Evolutionary conservation across 1,140 invertebrate species (phyloP).

Genomic region (Penaeus vannamei): DNA sequence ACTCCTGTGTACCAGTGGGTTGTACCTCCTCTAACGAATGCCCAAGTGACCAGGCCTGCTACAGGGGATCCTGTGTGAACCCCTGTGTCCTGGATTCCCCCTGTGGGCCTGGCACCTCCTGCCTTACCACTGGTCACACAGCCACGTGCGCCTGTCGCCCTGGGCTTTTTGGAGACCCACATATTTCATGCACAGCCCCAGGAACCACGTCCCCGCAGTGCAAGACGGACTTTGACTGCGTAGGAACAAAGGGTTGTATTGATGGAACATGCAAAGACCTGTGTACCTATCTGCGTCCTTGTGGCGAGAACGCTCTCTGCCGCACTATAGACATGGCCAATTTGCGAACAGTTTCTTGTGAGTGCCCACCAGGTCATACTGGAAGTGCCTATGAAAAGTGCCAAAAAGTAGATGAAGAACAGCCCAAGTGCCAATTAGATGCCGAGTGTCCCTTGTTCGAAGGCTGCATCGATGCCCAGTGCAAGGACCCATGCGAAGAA

Average conservation of each 20-base stretch:
- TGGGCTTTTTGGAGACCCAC: slow-evolving; percentile 84
- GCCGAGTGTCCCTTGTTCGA: slow-evolving; percentile 85
- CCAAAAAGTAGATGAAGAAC: slow-evolving; percentile 70
- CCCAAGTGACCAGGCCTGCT: slow-evolving; percentile 86
- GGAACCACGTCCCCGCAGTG: slow-evolving; percentile 72
- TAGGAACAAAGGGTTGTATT: slow-evolving; percentile 70
- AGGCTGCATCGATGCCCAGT: slow-evolving; percentile 87
- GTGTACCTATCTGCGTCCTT: slow-evolving; percentile 69
- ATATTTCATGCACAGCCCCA: slow-evolving; percentile 79
- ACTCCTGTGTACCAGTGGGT: slow-evolving; percentile 80
- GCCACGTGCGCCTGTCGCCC: slow-evolving; percentile 87
- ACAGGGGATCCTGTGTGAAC: slow-evolving; percentile 82
- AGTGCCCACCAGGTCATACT: slow-evolving; percentile 64
- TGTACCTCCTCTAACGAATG: slow-evolving; percentile 86
- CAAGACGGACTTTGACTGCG: slow-evolving; percentile 70
- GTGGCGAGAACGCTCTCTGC: slow-evolving; percentile 70
- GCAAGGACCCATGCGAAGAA: slow-evolving; percentile 83
- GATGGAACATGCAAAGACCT: slow-evolving; percentile 70
- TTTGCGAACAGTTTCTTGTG: slow-evolving; percentile 68
- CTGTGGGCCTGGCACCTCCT: slow-evolving; percentile 86
- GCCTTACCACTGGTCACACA: slow-evolving; percentile 84
- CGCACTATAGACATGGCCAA: slow-evolving; percentile 67
- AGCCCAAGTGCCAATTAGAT: slow-evolving; percentile 87
- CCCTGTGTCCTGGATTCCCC: slow-evolving; percentile 78
- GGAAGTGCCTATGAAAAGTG: slow-evolving; percentile 52